phyloP scores from a whole-genome alignment of 2,888 invertebrate genomes.

The Seira musarum region DNA sequence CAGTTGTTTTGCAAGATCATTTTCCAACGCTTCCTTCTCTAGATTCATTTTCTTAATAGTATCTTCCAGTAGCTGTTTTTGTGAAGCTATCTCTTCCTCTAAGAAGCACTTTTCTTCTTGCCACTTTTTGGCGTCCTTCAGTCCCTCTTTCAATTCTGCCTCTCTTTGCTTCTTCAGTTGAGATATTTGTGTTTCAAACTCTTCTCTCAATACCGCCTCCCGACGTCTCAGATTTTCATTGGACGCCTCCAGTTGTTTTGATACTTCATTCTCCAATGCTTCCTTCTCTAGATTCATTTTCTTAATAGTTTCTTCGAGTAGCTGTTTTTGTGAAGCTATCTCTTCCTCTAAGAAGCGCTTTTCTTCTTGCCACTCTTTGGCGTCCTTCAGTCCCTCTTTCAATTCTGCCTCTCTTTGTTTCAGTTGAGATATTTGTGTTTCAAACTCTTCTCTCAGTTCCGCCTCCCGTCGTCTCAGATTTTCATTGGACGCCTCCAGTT shows the following conservation, averaged over 20 bases:
- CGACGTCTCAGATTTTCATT: neutral
- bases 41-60: too few species aligned
- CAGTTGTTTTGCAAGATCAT: too few species aligned
- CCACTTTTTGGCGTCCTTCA: too few species aligned
- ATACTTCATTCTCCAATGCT: constrained; percentile 26
- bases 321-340: neutral
- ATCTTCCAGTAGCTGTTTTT: too few species aligned
- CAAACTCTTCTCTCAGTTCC: neutral
- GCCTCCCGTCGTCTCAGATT: neutral
- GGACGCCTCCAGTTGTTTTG: constrained; percentile 15
- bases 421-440: too few species aligned
- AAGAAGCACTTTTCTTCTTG: too few species aligned
- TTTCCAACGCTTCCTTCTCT: too few species aligned
- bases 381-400: too few species aligned
- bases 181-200: neutral
- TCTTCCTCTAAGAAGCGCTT: constrained; percentile 58
- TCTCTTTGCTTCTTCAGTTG: too few species aligned
- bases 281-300: neutral
- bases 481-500: constrained; percentile 6
- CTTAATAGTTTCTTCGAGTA: neutral
- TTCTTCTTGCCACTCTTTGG: constrained; percentile 42
- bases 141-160: too few species aligned
- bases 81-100: too few species aligned
- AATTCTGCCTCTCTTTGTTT: too few species aligned
- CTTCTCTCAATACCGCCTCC: neutral